Conservation (phyloP, 2,888 invertebrate species). For the Trimorus sp. region DNA sequence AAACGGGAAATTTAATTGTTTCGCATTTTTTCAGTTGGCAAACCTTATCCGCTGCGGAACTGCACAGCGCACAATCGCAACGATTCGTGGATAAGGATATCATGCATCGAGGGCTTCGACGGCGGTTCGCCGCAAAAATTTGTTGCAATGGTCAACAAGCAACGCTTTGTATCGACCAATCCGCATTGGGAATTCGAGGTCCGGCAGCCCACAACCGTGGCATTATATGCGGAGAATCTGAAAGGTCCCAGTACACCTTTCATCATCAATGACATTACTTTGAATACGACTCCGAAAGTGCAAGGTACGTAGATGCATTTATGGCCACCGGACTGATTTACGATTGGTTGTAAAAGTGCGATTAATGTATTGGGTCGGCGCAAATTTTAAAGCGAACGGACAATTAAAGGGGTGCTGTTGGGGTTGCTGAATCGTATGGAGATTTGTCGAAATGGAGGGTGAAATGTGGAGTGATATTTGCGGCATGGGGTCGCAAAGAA, state of each 20-base stretch:
- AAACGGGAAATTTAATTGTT: neutral
- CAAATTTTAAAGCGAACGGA: too few species aligned
- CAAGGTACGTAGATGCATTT: conserved; percentile 71
- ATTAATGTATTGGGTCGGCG: too few species aligned
- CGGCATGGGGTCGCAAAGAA: too few species aligned
- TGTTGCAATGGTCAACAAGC: conserved; percentile 82
- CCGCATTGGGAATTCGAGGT: conserved; percentile 80
- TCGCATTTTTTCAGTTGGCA: conserved; percentile 84
- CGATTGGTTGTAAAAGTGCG: too few species aligned
- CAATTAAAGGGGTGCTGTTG: too few species aligned
- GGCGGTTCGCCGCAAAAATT: conserved; percentile 94
- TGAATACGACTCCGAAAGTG: conserved; percentile 89
- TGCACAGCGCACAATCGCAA: conserved; percentile 94
- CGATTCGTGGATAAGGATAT: conserved; percentile 91
- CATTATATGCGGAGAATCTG: conserved; percentile 92
- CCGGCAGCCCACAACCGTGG: conserved; percentile 83
- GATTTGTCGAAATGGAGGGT: too few species aligned
- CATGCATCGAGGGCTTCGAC: conserved; percentile 94
- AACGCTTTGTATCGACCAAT: conserved; percentile 75
- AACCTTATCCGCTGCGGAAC: conserved; percentile 93
- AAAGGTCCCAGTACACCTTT: conserved; percentile 93
- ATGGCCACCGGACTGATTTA: too few species aligned
- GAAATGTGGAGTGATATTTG: too few species aligned
- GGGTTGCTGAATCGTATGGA: too few species aligned
- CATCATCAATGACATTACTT: conserved; percentile 91